Evolutionary conservation across 2,113 vertebrate species (phyloP), one percentile per base, ranked within the genome.

Genomic region (Oncorhynchus keta): DNA sequence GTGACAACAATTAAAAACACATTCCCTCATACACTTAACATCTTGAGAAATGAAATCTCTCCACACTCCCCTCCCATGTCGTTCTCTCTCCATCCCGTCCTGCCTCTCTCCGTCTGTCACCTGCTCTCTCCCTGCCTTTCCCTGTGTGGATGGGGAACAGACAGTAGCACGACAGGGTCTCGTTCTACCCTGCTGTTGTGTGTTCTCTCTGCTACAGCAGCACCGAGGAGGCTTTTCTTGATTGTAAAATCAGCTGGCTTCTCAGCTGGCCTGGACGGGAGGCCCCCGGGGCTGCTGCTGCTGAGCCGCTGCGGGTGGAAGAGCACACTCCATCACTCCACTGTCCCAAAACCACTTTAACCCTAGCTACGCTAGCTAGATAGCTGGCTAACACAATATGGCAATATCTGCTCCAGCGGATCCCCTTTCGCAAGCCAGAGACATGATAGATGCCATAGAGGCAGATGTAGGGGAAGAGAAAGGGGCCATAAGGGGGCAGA

Each of bases 381-480:
- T 82, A 89, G 87, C 79, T 85, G 80, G 76, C 45, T 61, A 74
- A 82, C 61, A 76, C 78, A 76, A 89, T 70, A 74, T 70, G 49
- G 51, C 39, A 71, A 85, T 83, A 81, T 86, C 76, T 85, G 85
- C 61, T 76, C 79, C 18, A 59, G 35, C 12, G 70, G 75, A 79
- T 71, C 77, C 65, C 13, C 73, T 87, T 83, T 76, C 80, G 72
- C 59, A 73, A 71, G 66, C 9, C 68, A 22, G 39, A 66, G 2
- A 4, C 67, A 48, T 22, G 11, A 49, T 18, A n/a, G 13, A 8
- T 32, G 22, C 74, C n/a, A 32, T 13, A 57, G 64, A 14, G 16
- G 18, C 1, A 5, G 7, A 62, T 62, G 59, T 62, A 22, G n/a
- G 59, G n/a, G 59, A n/a, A n/a, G 18, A 22, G 59, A 22, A 73